Evolutionary conservation across 2,113 vertebrate species (phyloP).

Genomic region (Oryzias melastigma): DNA sequence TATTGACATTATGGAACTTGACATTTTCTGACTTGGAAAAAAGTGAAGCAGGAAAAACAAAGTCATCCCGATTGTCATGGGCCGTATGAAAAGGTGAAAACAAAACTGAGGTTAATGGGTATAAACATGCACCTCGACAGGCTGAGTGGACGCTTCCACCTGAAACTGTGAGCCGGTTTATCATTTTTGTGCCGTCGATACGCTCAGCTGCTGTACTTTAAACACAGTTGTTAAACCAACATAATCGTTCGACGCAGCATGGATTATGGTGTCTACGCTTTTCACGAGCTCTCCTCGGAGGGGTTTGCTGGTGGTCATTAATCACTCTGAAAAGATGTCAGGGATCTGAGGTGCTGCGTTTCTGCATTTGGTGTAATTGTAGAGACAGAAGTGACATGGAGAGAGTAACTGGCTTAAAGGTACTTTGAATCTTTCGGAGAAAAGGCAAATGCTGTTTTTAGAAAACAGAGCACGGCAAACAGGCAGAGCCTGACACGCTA

Average conservation of each 20-base stretch:
- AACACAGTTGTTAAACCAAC: neutral
- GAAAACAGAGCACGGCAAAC: neutral
- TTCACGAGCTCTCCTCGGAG: neutral
- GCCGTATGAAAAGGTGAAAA: no score
- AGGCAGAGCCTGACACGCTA: neutral
- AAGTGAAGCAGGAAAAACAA: neutral
- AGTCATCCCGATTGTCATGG: neutral
- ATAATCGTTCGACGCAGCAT: neutral
- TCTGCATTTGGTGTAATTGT: slow-evolving; percentile 15
- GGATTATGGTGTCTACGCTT: neutral
- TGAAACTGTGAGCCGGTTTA: no score
- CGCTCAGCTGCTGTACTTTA: neutral
- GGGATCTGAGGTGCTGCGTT: slow-evolving; percentile 25
- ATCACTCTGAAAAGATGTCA: slow-evolving; percentile 46
- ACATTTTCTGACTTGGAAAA: slow-evolving; percentile 1
- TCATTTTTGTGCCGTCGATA: no score
- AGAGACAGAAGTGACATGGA: slow-evolving; percentile 6
- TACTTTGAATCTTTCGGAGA: slow-evolving; percentile 28
- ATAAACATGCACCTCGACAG: no score
- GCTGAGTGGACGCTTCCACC: no score
- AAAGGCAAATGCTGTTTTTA: slow-evolving; percentile 15
- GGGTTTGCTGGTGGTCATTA: slow-evolving; percentile 33
- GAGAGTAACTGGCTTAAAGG: slow-evolving; percentile 27
- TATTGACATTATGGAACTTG: slow-evolving; percentile 8
- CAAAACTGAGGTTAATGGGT: neutral